Evolutionary conservation across 2,113 vertebrate species (phyloP), one percentile per base, ranked within the genome.

Genomic region (Sylvietta virens): DNA sequence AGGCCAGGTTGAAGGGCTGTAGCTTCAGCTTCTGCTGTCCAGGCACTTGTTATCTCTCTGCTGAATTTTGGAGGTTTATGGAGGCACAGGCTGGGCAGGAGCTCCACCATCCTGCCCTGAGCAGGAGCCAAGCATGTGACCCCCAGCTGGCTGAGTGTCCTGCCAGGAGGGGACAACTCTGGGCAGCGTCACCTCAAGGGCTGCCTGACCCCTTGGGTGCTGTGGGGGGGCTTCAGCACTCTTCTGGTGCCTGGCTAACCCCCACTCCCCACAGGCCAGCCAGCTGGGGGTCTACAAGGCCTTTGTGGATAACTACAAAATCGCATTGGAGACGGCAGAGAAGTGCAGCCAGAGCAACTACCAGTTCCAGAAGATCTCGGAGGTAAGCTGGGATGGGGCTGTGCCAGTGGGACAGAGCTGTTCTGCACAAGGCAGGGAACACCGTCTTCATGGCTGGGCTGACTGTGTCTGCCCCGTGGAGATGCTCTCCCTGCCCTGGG

Each of bases 231-330:
- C 39, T 85, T 70, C 39, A 73, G 76, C 77, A 39, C 53, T 71
- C 24, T 4, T 1, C 24, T 0, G 54, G 45, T 65, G 47, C 58
- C 69, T 1, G 0, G 65, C 86, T 96, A 88, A 94, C 37, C 69
- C 79, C 91, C 3, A 0, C 85, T 86, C 71, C 85, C 85, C 2
- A 16, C 92, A 99, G 99, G 99, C 99, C 97, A 99, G 99, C 97
- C 99, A 99, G 97, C 96, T 99, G 50, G 99, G 99, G 4, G 98
- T 99, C 51, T 99, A 99, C 98, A 99, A 99, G 96, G 99, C 99
- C 13, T 99, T 99, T 92, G 98, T 99, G 97, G 99, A 99, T 98
- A 99, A 99, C 98, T 99, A 99, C 97, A 99, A 99, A 98, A 97
- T 98, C 3, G 99, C 99, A 0, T 93, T 99, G 90, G 99, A 99